These are phyloP conservation scores for Sphaeramia orbicularis DNA, from an alignment of 2,797 vertebrate species.

Conservation along the genomic window DNA sequence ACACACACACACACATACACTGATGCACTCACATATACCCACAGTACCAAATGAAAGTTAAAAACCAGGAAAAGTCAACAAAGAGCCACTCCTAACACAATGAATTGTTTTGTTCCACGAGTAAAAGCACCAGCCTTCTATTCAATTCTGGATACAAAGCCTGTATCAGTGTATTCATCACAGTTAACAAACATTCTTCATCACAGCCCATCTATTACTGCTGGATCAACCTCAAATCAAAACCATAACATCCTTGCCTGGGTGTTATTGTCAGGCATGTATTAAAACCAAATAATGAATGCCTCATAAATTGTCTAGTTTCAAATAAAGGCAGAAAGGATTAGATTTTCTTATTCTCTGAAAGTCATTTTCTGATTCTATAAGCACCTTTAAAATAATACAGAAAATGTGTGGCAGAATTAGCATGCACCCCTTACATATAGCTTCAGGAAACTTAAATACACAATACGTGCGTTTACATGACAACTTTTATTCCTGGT, in stretches of 20 bases:
- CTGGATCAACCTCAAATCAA: slow-evolving; percentile 30
- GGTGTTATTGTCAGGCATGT: slow-evolving; percentile 23
- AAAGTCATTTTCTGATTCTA: no score
- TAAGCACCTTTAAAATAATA: no score
- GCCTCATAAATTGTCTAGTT: background rate
- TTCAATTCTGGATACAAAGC: slow-evolving; percentile 37
- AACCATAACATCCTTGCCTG: slow-evolving; percentile 22
- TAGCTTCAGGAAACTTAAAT: no score
- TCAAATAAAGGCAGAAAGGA: background rate
- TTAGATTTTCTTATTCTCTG: no score
- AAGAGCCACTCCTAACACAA: slow-evolving; percentile 62
- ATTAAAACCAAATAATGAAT: slow-evolving; percentile 3
- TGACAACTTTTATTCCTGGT: no score
- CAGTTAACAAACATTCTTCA: slow-evolving; percentile 52
- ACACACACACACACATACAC: slow-evolving; percentile 19
- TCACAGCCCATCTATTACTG: slow-evolving; percentile 46
- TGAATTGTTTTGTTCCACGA: slow-evolving; percentile 39
- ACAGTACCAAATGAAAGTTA: slow-evolving; percentile 39
- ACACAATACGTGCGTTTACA: no score
- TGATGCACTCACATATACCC: slow-evolving; percentile 5
- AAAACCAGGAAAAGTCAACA: slow-evolving; percentile 65
- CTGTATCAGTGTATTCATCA: slow-evolving; percentile 41
- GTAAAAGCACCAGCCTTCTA: slow-evolving; percentile 25
- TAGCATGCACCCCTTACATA: no score
- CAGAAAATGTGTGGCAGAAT: no score